phyloP scores from a whole-genome alignment of 2,888 invertebrate species.

The Eupithecia dodoneata region DNA sequence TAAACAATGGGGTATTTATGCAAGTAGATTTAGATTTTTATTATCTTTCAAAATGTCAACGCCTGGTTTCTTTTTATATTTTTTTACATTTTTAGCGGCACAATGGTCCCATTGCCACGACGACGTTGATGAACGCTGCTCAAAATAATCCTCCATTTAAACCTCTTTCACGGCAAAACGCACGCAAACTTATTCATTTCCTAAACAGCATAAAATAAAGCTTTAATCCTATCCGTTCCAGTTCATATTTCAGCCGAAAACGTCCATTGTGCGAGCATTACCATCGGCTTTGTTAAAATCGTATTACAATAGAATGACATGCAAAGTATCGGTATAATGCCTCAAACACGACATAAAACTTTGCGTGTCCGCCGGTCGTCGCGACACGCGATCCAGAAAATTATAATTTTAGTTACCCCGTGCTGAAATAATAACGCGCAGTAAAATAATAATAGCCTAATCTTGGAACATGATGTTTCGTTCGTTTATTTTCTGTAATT shows the following conservation, averaged over 20 bases:
- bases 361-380: slow-evolving; percentile 58
- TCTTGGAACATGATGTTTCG: slow-evolving; percentile 52
- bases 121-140: neutral
- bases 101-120: neutral
- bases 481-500: slow-evolving; percentile 48
- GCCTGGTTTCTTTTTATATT: neutral
- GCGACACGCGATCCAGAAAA: slow-evolving; percentile 65
- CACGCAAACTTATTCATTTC: slow-evolving; percentile 15
- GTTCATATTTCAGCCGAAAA: slow-evolving; percentile 68
- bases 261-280: slow-evolving; percentile 74
- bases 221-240: slow-evolving; percentile 68
- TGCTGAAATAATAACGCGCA: slow-evolving; percentile 55
- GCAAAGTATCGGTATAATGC: slow-evolving; percentile 75
- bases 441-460: slow-evolving; percentile 58
- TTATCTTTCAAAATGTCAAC: neutral
- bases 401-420: slow-evolving; percentile 58
- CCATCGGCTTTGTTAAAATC: slow-evolving; percentile 72
- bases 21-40: neutral
- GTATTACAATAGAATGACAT: slow-evolving; percentile 76
- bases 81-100: neutral
- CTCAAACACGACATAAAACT: slow-evolving; percentile 58
- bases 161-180: slow-evolving; percentile 7
- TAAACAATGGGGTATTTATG: neutral
- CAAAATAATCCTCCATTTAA: neutral
- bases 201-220: slow-evolving; percentile 31